These are phyloP conservation scores for Agonopterix arenella DNA, from an alignment of 2,888 invertebrate genomes.

Conservation along the genomic window DNA sequence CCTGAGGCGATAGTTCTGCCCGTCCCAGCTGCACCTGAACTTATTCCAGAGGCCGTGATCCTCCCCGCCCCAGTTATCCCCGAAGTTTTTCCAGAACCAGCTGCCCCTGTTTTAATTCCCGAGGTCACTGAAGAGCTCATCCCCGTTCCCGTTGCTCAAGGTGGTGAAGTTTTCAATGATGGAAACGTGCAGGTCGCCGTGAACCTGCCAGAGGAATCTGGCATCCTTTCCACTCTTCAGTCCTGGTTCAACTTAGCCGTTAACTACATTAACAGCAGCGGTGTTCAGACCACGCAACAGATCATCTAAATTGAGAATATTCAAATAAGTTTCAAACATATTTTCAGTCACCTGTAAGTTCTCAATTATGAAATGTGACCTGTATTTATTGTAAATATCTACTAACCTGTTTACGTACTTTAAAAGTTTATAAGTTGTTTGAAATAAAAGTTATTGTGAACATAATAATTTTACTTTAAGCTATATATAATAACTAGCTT, in stretches of 20 bases:
- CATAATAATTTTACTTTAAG: no score
- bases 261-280: conserved; percentile 47
- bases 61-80: conserved; percentile 6
- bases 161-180: conserved; percentile 48
- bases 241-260: conserved; percentile 51
- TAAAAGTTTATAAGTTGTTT: no score
- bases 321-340: no score
- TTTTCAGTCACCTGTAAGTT: no score
- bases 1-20: conserved; percentile 7
- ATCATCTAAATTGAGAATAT: conserved; percentile 31
- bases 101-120: background rate
- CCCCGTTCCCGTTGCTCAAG: conserved; percentile 15
- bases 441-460: no score
- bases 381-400: no score
- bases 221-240: conserved; percentile 40
- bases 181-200: conserved; percentile 44
- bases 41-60: conserved; percentile 7
- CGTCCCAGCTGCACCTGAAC: conserved; percentile 9
- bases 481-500: no score
- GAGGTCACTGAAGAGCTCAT: conserved; percentile 1
- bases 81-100: conserved; percentile 8
- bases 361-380: no score
- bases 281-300: conserved; percentile 37
- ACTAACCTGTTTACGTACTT: no score
- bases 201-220: conserved; percentile 36